phyloP scores from a whole-genome alignment of 2,797 vertebrate species.

The Allobates femoralis region DNA sequence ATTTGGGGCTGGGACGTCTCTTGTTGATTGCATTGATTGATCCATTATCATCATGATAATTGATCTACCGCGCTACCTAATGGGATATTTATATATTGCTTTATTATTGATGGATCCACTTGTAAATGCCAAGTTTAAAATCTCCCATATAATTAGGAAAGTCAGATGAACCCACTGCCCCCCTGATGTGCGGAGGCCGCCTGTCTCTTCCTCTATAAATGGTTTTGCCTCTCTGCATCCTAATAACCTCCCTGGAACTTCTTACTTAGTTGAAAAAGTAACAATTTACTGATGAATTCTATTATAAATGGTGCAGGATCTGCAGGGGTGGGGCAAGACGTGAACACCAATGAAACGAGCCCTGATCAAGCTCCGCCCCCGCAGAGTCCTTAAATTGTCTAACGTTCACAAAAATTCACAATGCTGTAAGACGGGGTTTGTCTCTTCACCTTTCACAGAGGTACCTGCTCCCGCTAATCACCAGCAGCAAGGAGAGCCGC shows the following conservation, averaged over 20 bases:
- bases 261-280: neutral
- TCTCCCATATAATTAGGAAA: too few relatives aligned
- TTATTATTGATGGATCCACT: neutral
- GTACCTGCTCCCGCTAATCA: conserved; percentile 96
- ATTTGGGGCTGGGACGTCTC: too few relatives aligned
- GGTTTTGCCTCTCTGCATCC: neutral
- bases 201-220: too few relatives aligned
- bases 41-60: too few relatives aligned
- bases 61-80: too few relatives aligned
- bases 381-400: too few relatives aligned
- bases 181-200: too few relatives aligned
- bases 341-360: neutral
- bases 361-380: neutral
- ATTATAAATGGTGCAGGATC: neutral
- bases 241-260: neutral
- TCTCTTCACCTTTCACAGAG: conserved; percentile 78
- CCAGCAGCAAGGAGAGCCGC: conserved; percentile 95
- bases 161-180: neutral
- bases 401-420: too few relatives aligned
- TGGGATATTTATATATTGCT: too few relatives aligned
- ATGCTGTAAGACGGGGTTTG: neutral
- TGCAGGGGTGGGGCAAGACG: neutral
- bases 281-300: neutral
- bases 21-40: neutral
- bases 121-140: too few relatives aligned